Base-by-base conservation (phyloP, 2,888 invertebrate genomes). In the Carcina quercana region DNA sequence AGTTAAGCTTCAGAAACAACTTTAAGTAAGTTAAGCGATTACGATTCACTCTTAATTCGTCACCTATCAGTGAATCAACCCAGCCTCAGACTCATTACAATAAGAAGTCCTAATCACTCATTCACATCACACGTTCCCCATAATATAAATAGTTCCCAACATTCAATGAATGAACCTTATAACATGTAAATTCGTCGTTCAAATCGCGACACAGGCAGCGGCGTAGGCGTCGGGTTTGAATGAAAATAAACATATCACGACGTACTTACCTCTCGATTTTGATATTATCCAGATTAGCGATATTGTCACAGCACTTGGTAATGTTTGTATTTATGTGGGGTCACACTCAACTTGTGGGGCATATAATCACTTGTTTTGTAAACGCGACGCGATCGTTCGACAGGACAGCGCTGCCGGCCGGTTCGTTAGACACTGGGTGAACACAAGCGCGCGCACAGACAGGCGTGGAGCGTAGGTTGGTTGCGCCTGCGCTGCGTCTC, bases 121-220 rank as follows among this genome's bases (percentile, higher is more conserved):
- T 73, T 78, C 75, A 72, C 64, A 69, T 67, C 67, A 61, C 73
- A 74, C 73, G 66, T 65, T 63, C 61, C 47, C 50, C 61, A 66
- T 67, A 69, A 70, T 74, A 79, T 71, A 76, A 78, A 79, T 73
- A 73, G 63, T 61, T 58, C 64, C 63, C 59, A 67, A 62, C 65
- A 59, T 65, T 57, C 70, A 63, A 75, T 79, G 78, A 80, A 24
- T 80, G 79, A 78, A 75, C 74, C 70, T 69, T 74, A 75, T 71
- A 75, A 68, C 73, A 80, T 80, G 78, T 79, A 80, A 80, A 80
- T 79, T 78, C 71, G 76, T 76, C 72, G 74, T 63, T 76, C 72
- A 73, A 82, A 80, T 80, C 79, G 82, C 78, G 75, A 79, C 76
- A 71, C 53, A 67, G 72, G 63, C 48, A 56, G 47, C 61, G 53